Percentiles rank a stretch among this genome's conserved stretches.
Evolutionary conservation across 2,797 vertebrate species (phyloP).

Genomic region (Hemitrygon akajei): DNA sequence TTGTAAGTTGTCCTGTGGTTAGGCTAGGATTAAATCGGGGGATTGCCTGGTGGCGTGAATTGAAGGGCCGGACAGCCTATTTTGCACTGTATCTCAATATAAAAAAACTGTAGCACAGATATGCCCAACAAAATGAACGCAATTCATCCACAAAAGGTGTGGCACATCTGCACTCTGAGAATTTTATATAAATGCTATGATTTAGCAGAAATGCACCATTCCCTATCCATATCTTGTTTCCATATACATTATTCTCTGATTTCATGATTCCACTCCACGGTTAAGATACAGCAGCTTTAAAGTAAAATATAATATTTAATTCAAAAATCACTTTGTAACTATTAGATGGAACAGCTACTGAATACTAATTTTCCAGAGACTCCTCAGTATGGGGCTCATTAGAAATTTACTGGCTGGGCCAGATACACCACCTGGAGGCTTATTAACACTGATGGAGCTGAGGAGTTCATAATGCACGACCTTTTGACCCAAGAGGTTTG

Average conservation of each 20-base stretch:
- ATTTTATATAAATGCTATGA: neutral
- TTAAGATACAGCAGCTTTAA: neutral
- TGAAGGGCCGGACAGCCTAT: no score
- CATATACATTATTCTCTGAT: neutral
- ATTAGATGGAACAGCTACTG: neutral
- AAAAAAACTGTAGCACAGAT: no score
- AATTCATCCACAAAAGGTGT: no score
- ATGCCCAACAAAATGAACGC: no score
- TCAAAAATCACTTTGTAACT: neutral
- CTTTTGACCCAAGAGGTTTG: slow-evolving; percentile 9
- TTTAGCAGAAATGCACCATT: no score
- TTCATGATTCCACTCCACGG: neutral
- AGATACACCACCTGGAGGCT: neutral
- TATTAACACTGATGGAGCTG: neutral
- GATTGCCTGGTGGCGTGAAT: no score
- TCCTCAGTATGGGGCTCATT: neutral
- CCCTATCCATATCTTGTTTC: neutral
- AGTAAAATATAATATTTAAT: neutral
- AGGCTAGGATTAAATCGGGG: no score
- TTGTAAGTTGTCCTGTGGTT: no score
- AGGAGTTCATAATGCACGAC: slow-evolving; percentile 18
- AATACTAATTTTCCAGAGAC: slow-evolving; percentile 1
- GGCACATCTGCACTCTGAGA: neutral
- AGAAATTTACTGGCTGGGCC: slow-evolving; percentile 1
- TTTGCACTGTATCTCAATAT: no score